Percentiles rank a stretch among this genome's conserved stretches.
Conservation (phyloP, 2,888 invertebrate species). For the Phyllotreta striolata region DNA sequence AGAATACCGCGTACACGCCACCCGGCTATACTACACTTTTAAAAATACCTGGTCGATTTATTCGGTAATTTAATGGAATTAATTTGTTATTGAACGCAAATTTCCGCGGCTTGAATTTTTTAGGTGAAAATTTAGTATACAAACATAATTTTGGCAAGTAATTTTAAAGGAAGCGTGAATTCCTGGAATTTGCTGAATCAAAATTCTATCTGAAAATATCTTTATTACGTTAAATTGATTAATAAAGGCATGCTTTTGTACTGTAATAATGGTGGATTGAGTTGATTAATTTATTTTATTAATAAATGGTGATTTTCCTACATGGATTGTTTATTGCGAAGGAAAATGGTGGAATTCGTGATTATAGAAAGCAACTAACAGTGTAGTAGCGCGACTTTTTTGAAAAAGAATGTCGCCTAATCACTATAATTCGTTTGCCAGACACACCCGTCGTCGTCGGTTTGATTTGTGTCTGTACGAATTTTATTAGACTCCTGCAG, state of each 20-base stretch:
- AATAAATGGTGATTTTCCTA: not conserved
- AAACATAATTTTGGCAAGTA: no score
- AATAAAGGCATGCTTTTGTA: no score
- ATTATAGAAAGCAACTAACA: conserved; percentile 12
- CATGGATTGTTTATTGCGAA: not conserved
- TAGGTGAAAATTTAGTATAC: not conserved
- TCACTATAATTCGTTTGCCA: conserved; percentile 40
- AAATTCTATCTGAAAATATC: no score
- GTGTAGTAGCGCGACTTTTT: conserved; percentile 24
- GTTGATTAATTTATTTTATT: no score
- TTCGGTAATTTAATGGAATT: not conserved
- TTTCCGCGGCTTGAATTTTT: not conserved
- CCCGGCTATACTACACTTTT: conserved; percentile 20
- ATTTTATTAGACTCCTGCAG: conserved; percentile 32
- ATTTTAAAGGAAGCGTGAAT: no score
- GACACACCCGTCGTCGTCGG: conserved; percentile 39
- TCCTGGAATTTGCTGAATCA: no score
- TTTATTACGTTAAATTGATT: no score
- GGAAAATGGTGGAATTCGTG: not conserved
- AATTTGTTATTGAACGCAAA: not conserved
- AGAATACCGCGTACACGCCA: conserved; percentile 25
- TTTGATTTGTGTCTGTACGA: conserved; percentile 32
- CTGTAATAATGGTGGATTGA: no score
- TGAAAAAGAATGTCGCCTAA: conserved; percentile 40
- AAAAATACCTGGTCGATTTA: conserved; percentile 8